A percentile compares a stretch with the other conserved stretches of the same genome.
Conservation (phyloP, 2,888 invertebrate species). For the Hydropsyche betteni region DNA sequence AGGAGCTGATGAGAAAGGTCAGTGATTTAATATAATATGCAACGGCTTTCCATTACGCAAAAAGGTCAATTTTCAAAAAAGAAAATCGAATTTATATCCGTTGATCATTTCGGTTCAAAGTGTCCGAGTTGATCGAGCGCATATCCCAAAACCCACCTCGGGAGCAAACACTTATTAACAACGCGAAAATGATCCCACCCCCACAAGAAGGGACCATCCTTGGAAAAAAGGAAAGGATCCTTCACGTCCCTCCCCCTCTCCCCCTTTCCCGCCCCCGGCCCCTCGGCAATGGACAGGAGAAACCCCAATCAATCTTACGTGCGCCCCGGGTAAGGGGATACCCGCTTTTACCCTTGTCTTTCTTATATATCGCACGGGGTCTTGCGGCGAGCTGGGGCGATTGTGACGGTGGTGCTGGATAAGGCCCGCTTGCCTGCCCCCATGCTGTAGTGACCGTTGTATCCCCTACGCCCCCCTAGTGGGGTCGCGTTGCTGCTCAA, state of each 20-base stretch:
- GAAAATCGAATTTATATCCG: too few relatives aligned
- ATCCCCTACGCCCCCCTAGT: slow-evolving; percentile 1
- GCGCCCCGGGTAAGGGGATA: slow-evolving; percentile 48
- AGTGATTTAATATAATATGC: slow-evolving; percentile 59
- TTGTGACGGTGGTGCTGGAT: background rate
- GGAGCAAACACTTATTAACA: slow-evolving; percentile 29
- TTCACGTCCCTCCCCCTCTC: slow-evolving; percentile 51
- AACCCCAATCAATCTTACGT: slow-evolving; percentile 68
- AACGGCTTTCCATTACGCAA: background rate
- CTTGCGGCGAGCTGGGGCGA: slow-evolving; percentile 22
- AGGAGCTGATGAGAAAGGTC: slow-evolving; percentile 71
- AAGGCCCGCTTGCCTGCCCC: slow-evolving; percentile 14
- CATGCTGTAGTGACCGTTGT: slow-evolving; percentile 40
- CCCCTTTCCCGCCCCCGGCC: slow-evolving; percentile 50
- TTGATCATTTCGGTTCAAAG: too few relatives aligned
- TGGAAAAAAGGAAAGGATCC: slow-evolving; percentile 44
- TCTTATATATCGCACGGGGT: slow-evolving; percentile 45
- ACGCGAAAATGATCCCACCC: slow-evolving; percentile 37
- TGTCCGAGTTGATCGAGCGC: too few relatives aligned
- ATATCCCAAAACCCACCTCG: background rate
- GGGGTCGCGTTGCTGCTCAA: too few relatives aligned
- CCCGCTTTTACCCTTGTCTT: slow-evolving; percentile 49
- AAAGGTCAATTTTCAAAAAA: too few relatives aligned
- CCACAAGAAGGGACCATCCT: background rate
- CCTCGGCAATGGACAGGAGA: slow-evolving; percentile 65